phyloP scores from a whole-genome alignment of 2,113 vertebrate species.

The Myanophis thanlyinensis region DNA sequence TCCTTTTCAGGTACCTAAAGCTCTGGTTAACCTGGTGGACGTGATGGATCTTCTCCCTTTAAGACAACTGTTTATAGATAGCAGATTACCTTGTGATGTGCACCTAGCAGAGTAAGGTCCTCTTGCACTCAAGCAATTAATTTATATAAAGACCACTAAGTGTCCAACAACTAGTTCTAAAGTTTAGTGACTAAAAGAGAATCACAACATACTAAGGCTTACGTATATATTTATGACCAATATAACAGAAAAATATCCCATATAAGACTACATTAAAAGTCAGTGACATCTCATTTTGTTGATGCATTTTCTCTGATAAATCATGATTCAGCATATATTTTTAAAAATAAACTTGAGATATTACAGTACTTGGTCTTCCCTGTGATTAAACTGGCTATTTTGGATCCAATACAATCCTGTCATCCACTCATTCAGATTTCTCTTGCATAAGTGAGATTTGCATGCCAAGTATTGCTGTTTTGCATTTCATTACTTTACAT shows the following conservation, averaged over 20 bases:
- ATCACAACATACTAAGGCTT: not conserved
- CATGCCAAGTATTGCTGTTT: not conserved
- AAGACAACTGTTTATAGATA: conserved; percentile 74
- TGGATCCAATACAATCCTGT: not conserved
- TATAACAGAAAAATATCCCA: not conserved
- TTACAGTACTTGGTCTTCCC: not conserved
- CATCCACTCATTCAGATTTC: not conserved
- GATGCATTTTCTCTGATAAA: not conserved
- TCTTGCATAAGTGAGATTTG: not conserved
- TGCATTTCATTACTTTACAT: not conserved
- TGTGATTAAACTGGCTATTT: not conserved
- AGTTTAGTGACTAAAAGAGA: not conserved
- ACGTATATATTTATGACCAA: not conserved
- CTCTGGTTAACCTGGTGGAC: conserved; percentile 85
- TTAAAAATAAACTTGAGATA: not conserved
- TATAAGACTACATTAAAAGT: not conserved
- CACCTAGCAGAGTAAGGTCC: conserved; percentile 69
- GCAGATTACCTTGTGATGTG: conserved; percentile 74
- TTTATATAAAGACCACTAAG: not conserved
- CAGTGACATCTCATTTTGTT: not conserved
- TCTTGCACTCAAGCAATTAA: not conserved
- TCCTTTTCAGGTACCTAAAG: conserved; percentile 82
- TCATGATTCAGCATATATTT: not conserved
- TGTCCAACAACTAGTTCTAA: not conserved
- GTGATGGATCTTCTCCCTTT: conserved; percentile 71